phyloP scores from a whole-genome alignment of 2,797 vertebrate species.

The Silurus aristotelis region DNA sequence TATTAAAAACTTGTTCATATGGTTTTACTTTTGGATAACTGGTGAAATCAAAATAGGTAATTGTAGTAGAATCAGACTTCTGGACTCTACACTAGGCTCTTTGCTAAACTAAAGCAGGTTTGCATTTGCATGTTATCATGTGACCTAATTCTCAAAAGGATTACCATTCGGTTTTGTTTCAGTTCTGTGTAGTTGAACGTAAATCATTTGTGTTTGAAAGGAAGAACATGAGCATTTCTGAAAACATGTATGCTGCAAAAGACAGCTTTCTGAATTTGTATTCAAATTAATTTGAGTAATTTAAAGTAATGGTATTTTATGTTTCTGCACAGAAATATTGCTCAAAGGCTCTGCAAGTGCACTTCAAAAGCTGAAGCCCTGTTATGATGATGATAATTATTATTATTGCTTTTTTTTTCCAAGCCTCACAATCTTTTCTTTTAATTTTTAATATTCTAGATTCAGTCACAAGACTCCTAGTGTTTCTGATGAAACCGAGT shows the following conservation, averaged over 20 bases:
- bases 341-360: not conserved
- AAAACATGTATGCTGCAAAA: not conserved
- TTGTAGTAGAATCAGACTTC: not conserved
- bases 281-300: not conserved
- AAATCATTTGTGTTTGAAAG: not conserved
- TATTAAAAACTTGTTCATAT: not conserved
- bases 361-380: not conserved
- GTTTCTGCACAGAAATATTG: not conserved
- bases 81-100: not conserved
- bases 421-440: slow-evolving; percentile 25
- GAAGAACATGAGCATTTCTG: not conserved
- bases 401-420: not conserved
- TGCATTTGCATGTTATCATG: not conserved
- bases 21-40: not conserved
- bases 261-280: not conserved
- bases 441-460: slow-evolving; percentile 91
- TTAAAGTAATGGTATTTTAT: not conserved
- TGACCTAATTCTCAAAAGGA: not conserved
- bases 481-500: slow-evolving; percentile 95
- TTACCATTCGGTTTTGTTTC: not conserved
- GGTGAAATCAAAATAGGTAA: not conserved
- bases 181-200: not conserved
- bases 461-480: slow-evolving; percentile 87
- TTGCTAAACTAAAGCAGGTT: not conserved
- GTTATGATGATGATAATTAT: not conserved